Evolutionary conservation across 1,140 invertebrate species (phyloP), one percentile per base, ranked within the genome.

Genomic region (Meteorus sp.): DNA sequence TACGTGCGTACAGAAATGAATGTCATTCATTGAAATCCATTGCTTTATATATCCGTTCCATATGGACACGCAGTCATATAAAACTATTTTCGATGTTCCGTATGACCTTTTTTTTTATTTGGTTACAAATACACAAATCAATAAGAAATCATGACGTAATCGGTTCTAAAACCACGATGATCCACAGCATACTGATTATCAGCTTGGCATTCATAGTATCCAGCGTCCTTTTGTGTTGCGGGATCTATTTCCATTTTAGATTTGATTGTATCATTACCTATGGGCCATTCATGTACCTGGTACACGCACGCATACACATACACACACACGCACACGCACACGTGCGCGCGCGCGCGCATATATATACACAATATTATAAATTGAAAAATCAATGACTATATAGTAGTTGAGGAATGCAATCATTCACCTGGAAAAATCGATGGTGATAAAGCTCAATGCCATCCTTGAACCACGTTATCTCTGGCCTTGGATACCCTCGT

Each of bases 161-260:
- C 87, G 11, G 87, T 89, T 58, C 87, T 74, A 61, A 90, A 90
- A 48, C 86, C 85, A 54, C 87, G 75, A 59, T 83, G 81, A 73
- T 90, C 89, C 9, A 90, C 85, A 0, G 88, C 81, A 66, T 89
- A 90, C 71, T 90, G 88, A 75, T 91, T 91, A 61, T 91, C 89
- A 3, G 89, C 88, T 62, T 88, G 85, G 64, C 87, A 89, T 69
- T 89, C 86, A 61, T 90, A 90, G 61, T 85, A 88, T 9, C 88
- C 89, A 8, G 84, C 84, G 75, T 86, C 85, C 67, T 93, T 93
- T 77, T 94, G 92, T 1, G 92, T 92, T 0, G 92, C 91, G 6
- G 93, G 93, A 75, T 95, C 93, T 47, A 95, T 95, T 79, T 95
- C 93, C 73, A 95, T 86, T 82, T 95, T 95, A 5, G 90, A 93